Evolutionary conservation across 1,140 invertebrate species (phyloP).

Genomic region (Dicyema japonicum): DNA sequence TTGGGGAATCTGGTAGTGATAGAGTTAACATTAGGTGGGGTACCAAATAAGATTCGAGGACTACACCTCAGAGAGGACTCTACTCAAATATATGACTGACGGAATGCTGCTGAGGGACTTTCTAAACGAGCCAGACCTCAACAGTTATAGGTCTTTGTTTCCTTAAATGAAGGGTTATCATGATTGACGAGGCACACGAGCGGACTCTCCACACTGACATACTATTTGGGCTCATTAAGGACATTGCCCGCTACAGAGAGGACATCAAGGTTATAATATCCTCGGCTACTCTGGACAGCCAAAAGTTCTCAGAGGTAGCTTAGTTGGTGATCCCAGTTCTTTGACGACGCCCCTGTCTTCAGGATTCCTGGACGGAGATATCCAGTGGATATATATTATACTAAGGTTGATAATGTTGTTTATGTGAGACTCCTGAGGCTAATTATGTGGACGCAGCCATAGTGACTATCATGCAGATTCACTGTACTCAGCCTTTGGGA

Average conservation of each 20-base stretch:
- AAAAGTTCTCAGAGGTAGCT: slow-evolving; percentile 52
- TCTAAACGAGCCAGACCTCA: slow-evolving; percentile 69
- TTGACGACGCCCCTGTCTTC: slow-evolving; percentile 89
- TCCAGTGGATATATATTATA: slow-evolving; percentile 81
- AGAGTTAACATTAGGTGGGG: slow-evolving; percentile 26
- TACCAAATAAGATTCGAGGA: slow-evolving; percentile 46
- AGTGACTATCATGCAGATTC: slow-evolving; percentile 78
- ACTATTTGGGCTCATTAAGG: slow-evolving; percentile 83
- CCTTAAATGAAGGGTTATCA: slow-evolving; percentile 43
- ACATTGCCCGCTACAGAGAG: slow-evolving; percentile 62
- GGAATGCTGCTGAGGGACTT: slow-evolving; percentile 87
- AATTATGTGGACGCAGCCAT: slow-evolving; percentile 89
- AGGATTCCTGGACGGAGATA: slow-evolving; percentile 52
- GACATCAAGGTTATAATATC: slow-evolving; percentile 84
- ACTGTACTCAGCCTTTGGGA: slow-evolving; percentile 55
- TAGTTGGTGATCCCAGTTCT: slow-evolving; percentile 30
- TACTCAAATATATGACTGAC: slow-evolving; percentile 98
- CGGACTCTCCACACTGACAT: slow-evolving; percentile 86
- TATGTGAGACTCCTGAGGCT: slow-evolving; percentile 44
- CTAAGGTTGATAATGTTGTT: slow-evolving; percentile 30
- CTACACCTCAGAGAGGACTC: slow-evolving; percentile 34
- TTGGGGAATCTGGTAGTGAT: slow-evolving; percentile 25
- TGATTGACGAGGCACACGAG: slow-evolving; percentile 97
- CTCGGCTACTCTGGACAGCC: slow-evolving; percentile 76
- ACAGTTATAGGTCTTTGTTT: slow-evolving; percentile 32